These are phyloP conservation scores for Aradophagus sp. DNA, from an alignment of 1,140 invertebrate species.

Conservation along the genomic window DNA sequence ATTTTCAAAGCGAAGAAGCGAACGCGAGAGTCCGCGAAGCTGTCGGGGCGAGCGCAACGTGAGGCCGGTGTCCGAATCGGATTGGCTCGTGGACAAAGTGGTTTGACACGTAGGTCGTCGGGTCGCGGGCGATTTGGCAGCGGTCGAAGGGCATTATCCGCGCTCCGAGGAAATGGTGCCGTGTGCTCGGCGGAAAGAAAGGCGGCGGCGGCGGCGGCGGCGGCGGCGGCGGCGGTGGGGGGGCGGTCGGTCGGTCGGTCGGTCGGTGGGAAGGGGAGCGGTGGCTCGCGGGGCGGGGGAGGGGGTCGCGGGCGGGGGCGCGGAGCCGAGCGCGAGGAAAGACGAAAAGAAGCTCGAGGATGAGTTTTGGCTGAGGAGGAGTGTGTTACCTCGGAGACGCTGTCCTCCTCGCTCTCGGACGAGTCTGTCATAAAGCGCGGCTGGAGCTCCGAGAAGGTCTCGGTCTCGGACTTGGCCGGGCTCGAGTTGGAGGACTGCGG, in stretches of 20 bases:
- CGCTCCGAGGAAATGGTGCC: no score
- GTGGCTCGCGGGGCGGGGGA: neutral
- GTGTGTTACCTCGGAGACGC: slow-evolving; percentile 88
- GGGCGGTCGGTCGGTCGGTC: neutral
- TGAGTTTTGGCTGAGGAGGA: slow-evolving; percentile 4
- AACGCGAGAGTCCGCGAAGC: no score
- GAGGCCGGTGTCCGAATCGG: no score
- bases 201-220: neutral
- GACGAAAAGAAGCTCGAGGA: neutral
- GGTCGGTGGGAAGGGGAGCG: neutral
- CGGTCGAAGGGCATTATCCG: no score
- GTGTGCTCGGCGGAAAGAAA: neutral
- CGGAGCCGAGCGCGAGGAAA: slow-evolving; percentile 1
- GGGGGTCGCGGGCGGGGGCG: neutral
- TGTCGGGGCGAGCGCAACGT: no score
- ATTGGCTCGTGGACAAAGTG: no score
- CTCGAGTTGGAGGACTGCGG: slow-evolving; percentile 79
- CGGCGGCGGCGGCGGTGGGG: neutral
- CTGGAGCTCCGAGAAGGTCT: slow-evolving; percentile 83
- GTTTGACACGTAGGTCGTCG: no score
- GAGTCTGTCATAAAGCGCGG: slow-evolving; percentile 90
- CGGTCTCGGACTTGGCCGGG: slow-evolving; percentile 85
- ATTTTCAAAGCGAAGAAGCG: no score
- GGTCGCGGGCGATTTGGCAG: no score
- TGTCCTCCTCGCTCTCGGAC: slow-evolving; percentile 93